Base-by-base conservation (phyloP, 1,140 invertebrate species). In the Bemisia tabaci region DNA sequence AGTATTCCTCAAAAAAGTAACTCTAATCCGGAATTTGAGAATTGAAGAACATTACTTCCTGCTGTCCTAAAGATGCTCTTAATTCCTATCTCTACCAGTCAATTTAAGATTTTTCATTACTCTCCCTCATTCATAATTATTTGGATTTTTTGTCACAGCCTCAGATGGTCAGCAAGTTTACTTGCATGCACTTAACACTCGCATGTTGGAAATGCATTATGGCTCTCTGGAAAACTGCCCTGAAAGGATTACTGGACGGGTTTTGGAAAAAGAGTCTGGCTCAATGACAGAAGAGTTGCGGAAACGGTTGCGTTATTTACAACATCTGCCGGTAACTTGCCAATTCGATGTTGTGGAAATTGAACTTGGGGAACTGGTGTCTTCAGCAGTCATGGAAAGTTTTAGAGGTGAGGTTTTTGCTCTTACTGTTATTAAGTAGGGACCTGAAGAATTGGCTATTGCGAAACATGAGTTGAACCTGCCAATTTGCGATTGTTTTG, bases 151-250 rank as follows among this genome's bases (percentile, higher is more conserved):
- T n/a, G n/a, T n/a, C n/a, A n/a, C 71, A 91, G 90, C 89, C 66
- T 80, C 82, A 39, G 92, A 95, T 80, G 94, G 94, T 0, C 94
- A 96, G 76, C 89, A 94, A 74, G 85, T 97, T 26, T 98, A 93
- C 77, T 77, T 98, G 61, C 91, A 97, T 79, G 86, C 91, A 2
- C 76, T 98, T 69, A 97, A 98, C 78, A 86, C 91, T 1, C 87
- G 88, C 63, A 95, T 97, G 85, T 76, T 98, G 68, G 87, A 91
- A 73, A 83, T 86, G 60, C 86, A 91, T 61, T 97, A 94, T 80
- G 92, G 91, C 22, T 83, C 81, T 60, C 80, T 97, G 61, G 87
- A 91, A 67, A 78, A 86, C 59, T 88, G 88, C 67, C 95, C 95
- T 0, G 76, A 79, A n/a, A 73, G 80, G 11, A 85, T 98, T 61